Evolutionary conservation across 2,113 vertebrate genomes (phyloP), one percentile per base, ranked within the genome.

Genomic region (Mustela nigripes): DNA sequence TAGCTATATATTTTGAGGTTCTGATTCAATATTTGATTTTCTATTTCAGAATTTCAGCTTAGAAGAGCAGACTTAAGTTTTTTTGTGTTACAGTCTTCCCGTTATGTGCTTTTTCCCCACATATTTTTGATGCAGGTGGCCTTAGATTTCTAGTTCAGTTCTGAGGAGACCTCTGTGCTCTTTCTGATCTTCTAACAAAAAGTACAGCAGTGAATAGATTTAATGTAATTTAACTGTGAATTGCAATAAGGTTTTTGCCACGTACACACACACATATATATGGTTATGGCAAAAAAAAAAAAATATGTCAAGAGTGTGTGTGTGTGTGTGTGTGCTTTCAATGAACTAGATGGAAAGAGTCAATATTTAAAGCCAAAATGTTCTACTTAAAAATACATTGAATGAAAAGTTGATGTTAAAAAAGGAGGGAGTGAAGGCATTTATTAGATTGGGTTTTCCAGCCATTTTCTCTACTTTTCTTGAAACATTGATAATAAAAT

Each of bases 21-120:
- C 31, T 24, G 24, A 36, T 74, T 96, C 21, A 69, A n/a, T 83
- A 81, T 63, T 91, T 89, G 28, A 95, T 81, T 96, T 95, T 97
- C 67, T 73, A 19, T 67, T 80, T 96, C 16, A 73, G 45, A 79
- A 83, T 80, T 91, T 85, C 31, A 71, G 24, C 50, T 56, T n/a
- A 10, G 3, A 28, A 84, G 56, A 93, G 15, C 24, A 42, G 24
- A 22, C 22, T 45, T 42, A 48, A 1, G 16, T 58, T 36, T 60
- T 53, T 81, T 36, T 78, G 63, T 89, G 71, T 58, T 11, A 56
- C 1, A 45, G 11, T 69, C 53, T 91, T 62, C 19, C 28, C 53
- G 11, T 36, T 79, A 90, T 36, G 4, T 18, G 21, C 21, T 80
- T 11, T 74, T n/a, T 11, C 31, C 31, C 31, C 69, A 82, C 16